Conservation (phyloP, 2,113 vertebrate species). For the Anolis sagrei region DNA sequence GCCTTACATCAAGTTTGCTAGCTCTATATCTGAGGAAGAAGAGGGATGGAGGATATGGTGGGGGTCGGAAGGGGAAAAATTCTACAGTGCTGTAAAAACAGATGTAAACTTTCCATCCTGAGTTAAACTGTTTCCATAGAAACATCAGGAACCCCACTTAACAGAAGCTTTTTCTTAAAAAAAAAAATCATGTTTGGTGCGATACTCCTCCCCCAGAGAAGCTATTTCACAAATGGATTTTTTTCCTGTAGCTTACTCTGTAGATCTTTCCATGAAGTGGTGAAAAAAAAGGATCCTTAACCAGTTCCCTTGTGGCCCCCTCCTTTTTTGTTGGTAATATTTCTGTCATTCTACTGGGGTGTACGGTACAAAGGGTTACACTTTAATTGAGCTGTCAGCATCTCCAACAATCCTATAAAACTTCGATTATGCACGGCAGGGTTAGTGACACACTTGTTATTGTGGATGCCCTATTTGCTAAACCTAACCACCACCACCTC, state of each 20-base stretch:
- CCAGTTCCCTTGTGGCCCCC: slow-evolving; percentile 74
- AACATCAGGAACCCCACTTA: slow-evolving; percentile 70
- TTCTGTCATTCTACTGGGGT: slow-evolving; percentile 77
- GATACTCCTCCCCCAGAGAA: slow-evolving; percentile 56
- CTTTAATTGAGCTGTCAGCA: slow-evolving; percentile 86
- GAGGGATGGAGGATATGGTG: neutral
- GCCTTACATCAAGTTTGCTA: slow-evolving; percentile 42
- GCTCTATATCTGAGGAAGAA: neutral
- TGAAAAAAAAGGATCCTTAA: slow-evolving; percentile 59
- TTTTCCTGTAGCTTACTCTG: slow-evolving; percentile 55
- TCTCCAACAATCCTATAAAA: slow-evolving; percentile 80
- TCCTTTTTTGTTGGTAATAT: slow-evolving; percentile 76
- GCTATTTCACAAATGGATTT: slow-evolving; percentile 64
- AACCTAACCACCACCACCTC: slow-evolving; percentile 70
- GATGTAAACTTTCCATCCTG: slow-evolving; percentile 66
- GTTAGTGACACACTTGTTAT: slow-evolving; percentile 85
- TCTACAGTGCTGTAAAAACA: slow-evolving; percentile 47
- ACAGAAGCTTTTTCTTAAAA: slow-evolving; percentile 43
- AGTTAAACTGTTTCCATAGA: slow-evolving; percentile 73
- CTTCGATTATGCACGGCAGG: slow-evolving; percentile 82
- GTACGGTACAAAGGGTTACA: slow-evolving; percentile 79
- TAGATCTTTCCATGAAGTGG: slow-evolving; percentile 29
- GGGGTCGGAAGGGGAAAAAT: neutral
- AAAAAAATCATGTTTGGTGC: slow-evolving; percentile 50
- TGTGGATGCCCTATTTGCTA: slow-evolving; percentile 84